Conservation (phyloP, 1,140 invertebrate species). For the Marisa cornuarietis region DNA sequence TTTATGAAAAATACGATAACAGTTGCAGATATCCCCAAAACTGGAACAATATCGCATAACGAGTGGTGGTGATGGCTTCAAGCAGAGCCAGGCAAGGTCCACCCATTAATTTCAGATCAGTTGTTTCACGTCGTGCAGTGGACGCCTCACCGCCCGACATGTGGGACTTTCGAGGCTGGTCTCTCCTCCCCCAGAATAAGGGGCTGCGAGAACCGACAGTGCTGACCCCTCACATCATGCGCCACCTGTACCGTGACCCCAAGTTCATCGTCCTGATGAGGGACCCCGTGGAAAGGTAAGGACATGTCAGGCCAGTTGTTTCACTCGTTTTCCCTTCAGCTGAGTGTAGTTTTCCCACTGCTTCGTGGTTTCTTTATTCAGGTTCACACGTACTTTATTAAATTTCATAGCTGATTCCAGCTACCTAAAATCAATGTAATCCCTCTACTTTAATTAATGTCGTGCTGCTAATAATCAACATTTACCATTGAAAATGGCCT, state of each 20-base stretch:
- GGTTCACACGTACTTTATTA: too few species aligned
- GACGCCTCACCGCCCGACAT: conserved; percentile 46
- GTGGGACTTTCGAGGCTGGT: conserved; percentile 50
- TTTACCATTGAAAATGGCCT: too few species aligned
- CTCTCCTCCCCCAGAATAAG: conserved; percentile 39
- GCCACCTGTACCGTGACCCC: conserved; percentile 32
- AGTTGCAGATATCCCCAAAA: too few species aligned
- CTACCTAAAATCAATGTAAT: too few species aligned
- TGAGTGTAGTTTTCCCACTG: too few species aligned
- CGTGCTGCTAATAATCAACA: too few species aligned
- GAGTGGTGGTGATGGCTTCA: background rate
- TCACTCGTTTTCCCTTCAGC: too few species aligned
- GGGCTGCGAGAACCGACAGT: conserved; percentile 32
- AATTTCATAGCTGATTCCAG: too few species aligned
- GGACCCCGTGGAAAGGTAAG: conserved; percentile 47
- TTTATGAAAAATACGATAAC: too few species aligned
- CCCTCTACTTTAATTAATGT: too few species aligned
- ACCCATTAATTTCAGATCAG: background rate
- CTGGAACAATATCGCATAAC: background rate
- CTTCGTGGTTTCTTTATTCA: too few species aligned
- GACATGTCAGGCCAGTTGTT: too few species aligned
- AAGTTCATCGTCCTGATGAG: conserved; percentile 45
- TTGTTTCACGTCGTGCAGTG: conserved; percentile 22
- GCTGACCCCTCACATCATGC: conserved; percentile 41
- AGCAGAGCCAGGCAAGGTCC: background rate